phyloP scores from a whole-genome alignment of 2,797 vertebrate species.

The Capromys pilorides region DNA sequence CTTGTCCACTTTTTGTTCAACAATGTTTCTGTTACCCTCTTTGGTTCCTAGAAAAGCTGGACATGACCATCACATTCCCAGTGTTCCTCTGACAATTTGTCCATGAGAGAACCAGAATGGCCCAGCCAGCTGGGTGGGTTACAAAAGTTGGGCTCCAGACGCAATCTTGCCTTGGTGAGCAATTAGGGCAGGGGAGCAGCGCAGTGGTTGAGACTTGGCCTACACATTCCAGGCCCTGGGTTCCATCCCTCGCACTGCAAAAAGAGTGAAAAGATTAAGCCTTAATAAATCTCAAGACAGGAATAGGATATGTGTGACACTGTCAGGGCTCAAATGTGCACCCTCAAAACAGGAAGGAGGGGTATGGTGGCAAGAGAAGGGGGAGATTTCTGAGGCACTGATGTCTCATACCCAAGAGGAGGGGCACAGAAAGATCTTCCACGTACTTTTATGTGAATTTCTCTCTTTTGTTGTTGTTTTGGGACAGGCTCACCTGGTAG shows the following conservation, averaged over 20 bases:
- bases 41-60: not conserved
- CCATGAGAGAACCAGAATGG: not conserved
- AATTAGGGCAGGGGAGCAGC: not conserved
- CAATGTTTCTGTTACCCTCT: not conserved
- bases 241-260: not conserved
- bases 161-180: not conserved
- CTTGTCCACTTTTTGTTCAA: not conserved
- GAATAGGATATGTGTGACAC: not conserved
- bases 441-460: not conserved
- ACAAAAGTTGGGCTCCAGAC: not conserved
- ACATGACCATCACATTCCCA: not conserved
- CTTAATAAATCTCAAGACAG: not conserved
- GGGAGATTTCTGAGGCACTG: not conserved
- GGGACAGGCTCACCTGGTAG: not conserved
- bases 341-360: not conserved
- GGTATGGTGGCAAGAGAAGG: not conserved
- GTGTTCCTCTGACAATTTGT: not conserved
- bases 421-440: not conserved
- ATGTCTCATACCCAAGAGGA: not conserved
- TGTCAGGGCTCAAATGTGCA: not conserved
- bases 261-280: not conserved
- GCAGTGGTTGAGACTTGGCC: not conserved
- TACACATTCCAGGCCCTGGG: not conserved
- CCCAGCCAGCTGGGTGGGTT: not conserved
- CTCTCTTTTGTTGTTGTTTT: not conserved